Conservation (phyloP, 2,113 vertebrate species). For the Dunckerocampus dactyliophorus region DNA sequence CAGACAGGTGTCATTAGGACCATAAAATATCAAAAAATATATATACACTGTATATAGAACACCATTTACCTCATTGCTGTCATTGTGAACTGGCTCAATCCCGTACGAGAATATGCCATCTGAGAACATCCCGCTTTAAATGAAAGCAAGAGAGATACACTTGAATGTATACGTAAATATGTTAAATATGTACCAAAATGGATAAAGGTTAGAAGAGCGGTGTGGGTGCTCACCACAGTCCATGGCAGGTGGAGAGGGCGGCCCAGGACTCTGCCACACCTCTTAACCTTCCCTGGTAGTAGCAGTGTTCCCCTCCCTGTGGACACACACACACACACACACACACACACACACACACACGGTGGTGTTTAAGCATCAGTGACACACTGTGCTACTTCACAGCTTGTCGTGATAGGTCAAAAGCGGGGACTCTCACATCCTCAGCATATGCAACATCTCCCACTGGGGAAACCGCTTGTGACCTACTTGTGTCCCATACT, state of each 20-base stretch:
- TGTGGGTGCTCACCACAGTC: slow-evolving; percentile 76
- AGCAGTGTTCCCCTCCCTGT: slow-evolving; percentile 92
- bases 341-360: neutral
- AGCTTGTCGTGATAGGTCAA: slow-evolving; percentile 2
- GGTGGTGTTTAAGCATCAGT: no score
- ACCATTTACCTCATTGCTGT: slow-evolving; percentile 56
- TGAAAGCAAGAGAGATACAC: slow-evolving; percentile 5
- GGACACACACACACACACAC: slow-evolving; percentile 23
- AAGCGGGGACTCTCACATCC: slow-evolving; percentile 8
- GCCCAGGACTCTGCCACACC: slow-evolving; percentile 79
- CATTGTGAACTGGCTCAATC: slow-evolving; percentile 74
- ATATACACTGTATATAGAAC: neutral
- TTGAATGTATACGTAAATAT: neutral
- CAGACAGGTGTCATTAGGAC: neutral
- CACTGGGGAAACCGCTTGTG: slow-evolving; percentile 36
- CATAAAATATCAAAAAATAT: neutral
- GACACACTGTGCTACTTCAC: slow-evolving; percentile 10
- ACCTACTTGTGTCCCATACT: slow-evolving; percentile 64
- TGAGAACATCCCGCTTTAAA: slow-evolving; percentile 85
- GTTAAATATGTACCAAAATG: neutral
- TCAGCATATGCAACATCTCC: neutral
- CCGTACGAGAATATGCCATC: slow-evolving; percentile 83
- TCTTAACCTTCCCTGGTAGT: slow-evolving; percentile 88
- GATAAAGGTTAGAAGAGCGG: neutral
- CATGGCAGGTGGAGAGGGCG: slow-evolving; percentile 87